These are phyloP conservation scores for Neodiprion lecontei DNA, from an alignment of 1,140 invertebrate species.

Conservation along the genomic window DNA sequence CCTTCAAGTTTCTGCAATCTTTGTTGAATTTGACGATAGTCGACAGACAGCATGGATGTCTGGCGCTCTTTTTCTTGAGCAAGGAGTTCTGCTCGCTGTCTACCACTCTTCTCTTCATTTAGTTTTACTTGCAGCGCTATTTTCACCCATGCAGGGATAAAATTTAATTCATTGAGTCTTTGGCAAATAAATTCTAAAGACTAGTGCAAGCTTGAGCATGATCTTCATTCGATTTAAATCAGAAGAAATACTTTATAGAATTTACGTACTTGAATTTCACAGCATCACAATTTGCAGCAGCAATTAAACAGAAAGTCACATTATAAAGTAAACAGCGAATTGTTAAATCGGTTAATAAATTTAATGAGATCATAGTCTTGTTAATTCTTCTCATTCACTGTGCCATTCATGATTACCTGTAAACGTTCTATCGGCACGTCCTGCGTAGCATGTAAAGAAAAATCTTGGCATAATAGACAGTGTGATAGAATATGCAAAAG, in stretches of 20 bases:
- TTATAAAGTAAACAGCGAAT: too few species aligned
- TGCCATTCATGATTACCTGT: conserved; percentile 52
- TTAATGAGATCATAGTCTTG: too few species aligned
- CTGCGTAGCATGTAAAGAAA: conserved; percentile 43
- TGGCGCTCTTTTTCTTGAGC: conserved; percentile 92
- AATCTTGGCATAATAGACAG: conserved; percentile 30
- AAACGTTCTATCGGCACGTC: conserved; percentile 59
- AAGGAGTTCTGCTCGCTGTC: conserved; percentile 82
- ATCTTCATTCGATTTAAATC: not conserved
- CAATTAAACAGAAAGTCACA: not conserved
- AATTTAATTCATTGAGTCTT: not conserved
- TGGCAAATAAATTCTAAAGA: not conserved
- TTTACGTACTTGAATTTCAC: conserved; percentile 4
- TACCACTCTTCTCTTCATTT: conserved; percentile 85
- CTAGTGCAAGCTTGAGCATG: too few species aligned
- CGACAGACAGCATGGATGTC: conserved; percentile 92
- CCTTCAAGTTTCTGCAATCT: conserved; percentile 88
- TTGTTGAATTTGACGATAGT: conserved; percentile 91
- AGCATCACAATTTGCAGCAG: not conserved
- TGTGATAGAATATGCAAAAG: conserved; percentile 14
- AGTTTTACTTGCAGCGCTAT: conserved; percentile 88
- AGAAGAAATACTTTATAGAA: not conserved
- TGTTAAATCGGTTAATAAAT: too few species aligned
- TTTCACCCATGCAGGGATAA: not conserved
- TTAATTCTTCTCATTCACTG: too few species aligned